Base-by-base conservation (phyloP, 2,797 vertebrate genomes). In the Uromys caudimaculatus region DNA sequence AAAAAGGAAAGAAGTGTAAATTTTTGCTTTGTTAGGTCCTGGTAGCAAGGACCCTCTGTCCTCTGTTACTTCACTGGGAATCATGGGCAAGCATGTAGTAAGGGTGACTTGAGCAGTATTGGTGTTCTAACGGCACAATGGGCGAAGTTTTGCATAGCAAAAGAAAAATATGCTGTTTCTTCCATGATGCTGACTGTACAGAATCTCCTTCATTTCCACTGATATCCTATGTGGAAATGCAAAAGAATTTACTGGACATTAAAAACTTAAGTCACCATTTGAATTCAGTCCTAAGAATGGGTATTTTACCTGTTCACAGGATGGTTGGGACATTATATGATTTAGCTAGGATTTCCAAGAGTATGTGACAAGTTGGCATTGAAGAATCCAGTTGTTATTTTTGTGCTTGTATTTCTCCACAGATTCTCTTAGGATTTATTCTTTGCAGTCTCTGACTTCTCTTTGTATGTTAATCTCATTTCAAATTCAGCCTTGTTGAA, bases 391-490 rank as follows among this genome's bases (percentile, higher is more conserved):
- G 77, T 79, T 64, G 54, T 54, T 88, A 4, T 82, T 76, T 78
- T 27, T 79, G 11, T 38, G 58, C 32, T 91, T 89, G 21, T 87
- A 60, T 89, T 96, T 90, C 24, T n/a, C 38, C 54, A 14, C 27
- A 16, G 35, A 92, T 84, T 85, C 47, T 90, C 24, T 24, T 14
- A 77, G 56, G 13, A 67, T 84, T 96, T 79, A 54, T 64, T 89
- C 85, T 27, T 89, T 93, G 94, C 54, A 75, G 27, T 56, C 16
- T 62, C 54, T 62, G 29, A 64, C 47, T 82, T 92, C 77, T 47
- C 87, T 84, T 60, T 84, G 38, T 69, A 62, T 77, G 29, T 58
- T 92, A n/a, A 67, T 93, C 60, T 96, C 29, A 94, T 92, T 91
- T 96, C 24, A 77, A 89, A 83, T 78, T 76, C 79, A 85, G 88